Evolutionary conservation across 2,888 invertebrate species (phyloP).

Genomic region (Idaea biselata): DNA sequence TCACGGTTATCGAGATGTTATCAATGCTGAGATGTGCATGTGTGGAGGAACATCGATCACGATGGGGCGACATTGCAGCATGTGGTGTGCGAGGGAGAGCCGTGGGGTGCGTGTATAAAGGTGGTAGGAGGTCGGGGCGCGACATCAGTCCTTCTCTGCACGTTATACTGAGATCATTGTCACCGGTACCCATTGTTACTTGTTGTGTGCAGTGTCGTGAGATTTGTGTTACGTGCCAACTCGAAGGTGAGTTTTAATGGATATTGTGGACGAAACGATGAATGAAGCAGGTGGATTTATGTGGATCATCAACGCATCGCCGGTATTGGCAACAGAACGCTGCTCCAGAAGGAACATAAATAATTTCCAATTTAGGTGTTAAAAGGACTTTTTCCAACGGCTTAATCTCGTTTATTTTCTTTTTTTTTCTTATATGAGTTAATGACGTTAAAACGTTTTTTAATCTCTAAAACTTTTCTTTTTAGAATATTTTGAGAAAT

Average conservation of each 20-base stretch:
- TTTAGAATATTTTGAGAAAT: too few species aligned
- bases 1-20: conserved; percentile 47
- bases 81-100: conserved; percentile 47
- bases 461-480: too few species aligned
- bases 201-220: conserved; percentile 57
- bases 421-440: too few species aligned
- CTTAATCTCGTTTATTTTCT: too few species aligned
- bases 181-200: conserved; percentile 43
- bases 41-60: conserved; percentile 49
- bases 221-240: conserved; percentile 47
- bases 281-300: background rate
- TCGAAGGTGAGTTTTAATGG: conserved; percentile 51
- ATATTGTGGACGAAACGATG: background rate
- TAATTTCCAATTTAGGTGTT: background rate
- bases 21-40: conserved; percentile 37
- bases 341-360: background rate
- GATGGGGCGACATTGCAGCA: conserved; percentile 67
- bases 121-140: conserved; percentile 55
- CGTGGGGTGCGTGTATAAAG: conserved; percentile 69
- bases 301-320: background rate
- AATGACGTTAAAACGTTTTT: too few species aligned
- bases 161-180: conserved; percentile 55
- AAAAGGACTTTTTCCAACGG: too few species aligned
- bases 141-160: conserved; percentile 59
- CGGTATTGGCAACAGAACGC: background rate